Percentiles rank a stretch among this genome's conserved stretches.
phyloP scores from a whole-genome alignment of 2,888 invertebrate species.

The Ypsolopha scabrella region DNA sequence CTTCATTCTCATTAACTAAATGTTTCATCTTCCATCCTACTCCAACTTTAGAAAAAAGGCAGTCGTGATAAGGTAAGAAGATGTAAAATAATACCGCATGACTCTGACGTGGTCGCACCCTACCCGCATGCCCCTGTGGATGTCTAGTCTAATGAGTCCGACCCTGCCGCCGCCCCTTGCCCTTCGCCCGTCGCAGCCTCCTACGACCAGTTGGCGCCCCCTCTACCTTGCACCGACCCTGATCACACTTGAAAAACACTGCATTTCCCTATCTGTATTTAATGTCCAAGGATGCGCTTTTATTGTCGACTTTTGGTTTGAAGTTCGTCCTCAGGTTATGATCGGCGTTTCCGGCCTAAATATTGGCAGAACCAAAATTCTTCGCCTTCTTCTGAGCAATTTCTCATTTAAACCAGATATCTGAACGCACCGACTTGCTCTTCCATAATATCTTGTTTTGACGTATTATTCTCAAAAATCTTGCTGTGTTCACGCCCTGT shows the following conservation, averaged over 20 bases:
- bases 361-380: too few relatives aligned
- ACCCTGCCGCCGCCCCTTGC: conserved; percentile 12
- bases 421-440: too few relatives aligned
- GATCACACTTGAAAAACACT: conserved; percentile 1
- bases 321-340: too few relatives aligned
- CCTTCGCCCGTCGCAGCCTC: too few relatives aligned
- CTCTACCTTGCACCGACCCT: conserved; percentile 22
- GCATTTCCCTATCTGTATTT: too few relatives aligned
- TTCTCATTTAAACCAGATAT: conserved; percentile 4
- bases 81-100: conserved; percentile 54
- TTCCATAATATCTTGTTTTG: too few relatives aligned
- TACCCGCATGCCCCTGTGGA: conserved; percentile 21
- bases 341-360: too few relatives aligned
- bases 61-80: conserved; percentile 87
- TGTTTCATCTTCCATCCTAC: conserved; percentile 68
- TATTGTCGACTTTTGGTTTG: conserved; percentile 20
- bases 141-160: conserved; percentile 7
- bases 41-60: conserved; percentile 83
- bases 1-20: conserved; percentile 62
- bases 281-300: conserved; percentile 39
- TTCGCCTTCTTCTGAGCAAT: conserved; percentile 11
- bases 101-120: conserved; percentile 1
- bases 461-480: too few relatives aligned
- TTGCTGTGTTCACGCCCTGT: too few relatives aligned
- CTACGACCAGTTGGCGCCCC: conserved; percentile 13